Base-by-base conservation (phyloP, 2,113 vertebrate species). In the Sceloporus undulatus region DNA sequence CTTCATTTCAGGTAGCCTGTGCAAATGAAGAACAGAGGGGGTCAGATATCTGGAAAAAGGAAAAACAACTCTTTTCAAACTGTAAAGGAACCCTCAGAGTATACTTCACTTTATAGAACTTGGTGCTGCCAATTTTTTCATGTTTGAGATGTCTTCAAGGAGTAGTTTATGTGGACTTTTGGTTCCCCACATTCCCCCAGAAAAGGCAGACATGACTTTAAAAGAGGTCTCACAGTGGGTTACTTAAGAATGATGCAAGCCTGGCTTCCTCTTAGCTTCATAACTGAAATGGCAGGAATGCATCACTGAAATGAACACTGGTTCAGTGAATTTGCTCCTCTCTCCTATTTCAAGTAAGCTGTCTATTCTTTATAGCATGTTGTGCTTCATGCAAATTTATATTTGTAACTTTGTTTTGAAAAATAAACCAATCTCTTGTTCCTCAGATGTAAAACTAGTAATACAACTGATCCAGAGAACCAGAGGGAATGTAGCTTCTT, bases 71-170 rank as follows among this genome's bases (percentile, higher is more conserved):
- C 54, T 71, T 90, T 91, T 86, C 82, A 82, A 89, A 88, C 11
- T 42, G 88, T 85, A 16, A 9, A 85, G 81, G 21, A 91, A n/a
- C 71, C 73, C 82, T 75, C 88, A 88, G 85, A 90, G 86, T 83
- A 34, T 14, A 93, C 27, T 23, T 0, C 0, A 29, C 9, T 79
- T 86, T 42, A 83, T 70, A 87, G 56, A 78, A 93, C 90, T 91
- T 42, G 25, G 18, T 87, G 16, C 6, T 80, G 48, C 78, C 85
- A 80, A 73, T 23, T 40, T 56, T 56, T 79, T 18, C 66, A 71
- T 16, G 25, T 34, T 71, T 73, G 18, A 14, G 38, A 25, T 80
- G 74, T 80, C 25, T 81, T 38, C 5, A 79, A 86, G 21, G 23
- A 70, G 73, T 59, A 29, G 2, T 9, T 40, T 71, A 40, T 25